These are phyloP conservation scores for Spicauda simplicius DNA, from an alignment of 2,888 invertebrate genomes.

Conservation along the genomic window DNA sequence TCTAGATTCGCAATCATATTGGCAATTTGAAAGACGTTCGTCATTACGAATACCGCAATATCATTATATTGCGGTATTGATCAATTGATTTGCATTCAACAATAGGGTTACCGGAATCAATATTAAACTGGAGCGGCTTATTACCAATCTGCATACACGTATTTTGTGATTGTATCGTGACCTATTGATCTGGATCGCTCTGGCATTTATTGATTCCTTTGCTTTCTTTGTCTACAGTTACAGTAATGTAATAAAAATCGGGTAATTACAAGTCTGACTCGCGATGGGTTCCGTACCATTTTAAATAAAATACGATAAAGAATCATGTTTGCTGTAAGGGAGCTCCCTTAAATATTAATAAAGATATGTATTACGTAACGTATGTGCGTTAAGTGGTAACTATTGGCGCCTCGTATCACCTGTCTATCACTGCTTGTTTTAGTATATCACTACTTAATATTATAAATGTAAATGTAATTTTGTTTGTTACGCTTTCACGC, in stretches of 20 bases:
- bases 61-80: not conserved
- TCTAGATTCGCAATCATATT: not conserved
- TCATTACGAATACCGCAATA: too few species aligned
- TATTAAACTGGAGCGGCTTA: constrained; percentile 13
- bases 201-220: constrained; percentile 16
- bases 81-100: constrained; percentile 10
- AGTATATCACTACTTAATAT: too few species aligned
- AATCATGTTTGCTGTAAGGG: too few species aligned
- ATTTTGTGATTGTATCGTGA: constrained; percentile 20
- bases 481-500: too few species aligned
- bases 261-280: not conserved
- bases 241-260: constrained; percentile 24
- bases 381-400: too few species aligned
- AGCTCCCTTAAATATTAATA: too few species aligned
- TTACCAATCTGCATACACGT: constrained; percentile 12
- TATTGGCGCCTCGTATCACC: too few species aligned
- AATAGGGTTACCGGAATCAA: constrained; percentile 15
- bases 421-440: too few species aligned
- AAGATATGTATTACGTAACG: too few species aligned
- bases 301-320: too few species aligned
- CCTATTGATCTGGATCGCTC: constrained; percentile 22
- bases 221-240: constrained; percentile 10
- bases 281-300: too few species aligned
- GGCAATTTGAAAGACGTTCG: not conserved
- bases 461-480: too few species aligned